phyloP scores from a whole-genome alignment of 2,888 invertebrate species.

The Tiliacea aurago region DNA sequence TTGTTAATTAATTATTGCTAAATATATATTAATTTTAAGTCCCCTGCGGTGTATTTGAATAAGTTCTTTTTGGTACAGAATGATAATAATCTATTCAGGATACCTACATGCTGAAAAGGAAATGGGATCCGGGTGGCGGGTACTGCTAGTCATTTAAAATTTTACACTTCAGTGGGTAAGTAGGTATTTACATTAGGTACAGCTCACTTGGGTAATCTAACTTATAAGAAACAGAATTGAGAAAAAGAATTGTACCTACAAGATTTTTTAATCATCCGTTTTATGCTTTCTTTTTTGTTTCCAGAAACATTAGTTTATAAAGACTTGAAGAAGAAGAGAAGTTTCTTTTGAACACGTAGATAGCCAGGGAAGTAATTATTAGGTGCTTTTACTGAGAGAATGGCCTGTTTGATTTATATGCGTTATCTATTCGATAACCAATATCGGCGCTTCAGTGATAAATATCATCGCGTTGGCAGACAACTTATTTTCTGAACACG shows the following conservation, averaged over 20 bases:
- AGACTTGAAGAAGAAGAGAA: too few species aligned
- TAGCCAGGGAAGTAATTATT: conserved; percentile 10
- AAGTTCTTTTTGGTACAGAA: not conserved
- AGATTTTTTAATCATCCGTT: not conserved
- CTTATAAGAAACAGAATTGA: not conserved
- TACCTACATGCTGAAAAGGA: not conserved
- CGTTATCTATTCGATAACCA: conserved; percentile 83
- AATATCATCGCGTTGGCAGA: conserved; percentile 54
- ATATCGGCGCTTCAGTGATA: conserved; percentile 77
- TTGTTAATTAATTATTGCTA: too few species aligned
- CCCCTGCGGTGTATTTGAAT: not conserved
- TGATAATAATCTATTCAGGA: not conserved
- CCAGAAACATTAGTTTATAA: not conserved
- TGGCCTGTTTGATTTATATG: conserved; percentile 38
- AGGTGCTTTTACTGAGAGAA: conserved; percentile 3
- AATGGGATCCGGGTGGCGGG: not conserved
- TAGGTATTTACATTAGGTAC: not conserved
- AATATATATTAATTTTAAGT: too few species aligned
- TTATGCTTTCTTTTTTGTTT: not conserved
- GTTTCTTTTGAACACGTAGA: not conserved
- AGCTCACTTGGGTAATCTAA: conserved; percentile 1
- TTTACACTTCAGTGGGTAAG: not conserved
- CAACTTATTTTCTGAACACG: conserved; percentile 6
- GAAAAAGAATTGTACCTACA: too few species aligned
- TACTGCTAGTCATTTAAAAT: conserved; percentile 5